Conservation (phyloP, 2,888 invertebrate genomes). For the Meiosimyza platycephala region DNA sequence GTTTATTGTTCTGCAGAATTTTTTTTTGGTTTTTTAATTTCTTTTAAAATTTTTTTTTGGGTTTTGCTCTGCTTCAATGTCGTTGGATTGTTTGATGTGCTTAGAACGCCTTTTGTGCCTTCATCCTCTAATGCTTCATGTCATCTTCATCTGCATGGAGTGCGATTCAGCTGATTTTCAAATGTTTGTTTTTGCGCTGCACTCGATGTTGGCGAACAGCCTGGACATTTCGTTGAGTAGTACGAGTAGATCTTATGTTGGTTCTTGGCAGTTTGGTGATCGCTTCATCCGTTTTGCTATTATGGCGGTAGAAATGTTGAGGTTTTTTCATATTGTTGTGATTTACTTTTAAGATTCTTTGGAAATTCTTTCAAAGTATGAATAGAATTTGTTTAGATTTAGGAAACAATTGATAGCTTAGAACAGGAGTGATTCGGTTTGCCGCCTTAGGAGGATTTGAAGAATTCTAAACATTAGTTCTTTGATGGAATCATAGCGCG, state of each 20-base stretch:
- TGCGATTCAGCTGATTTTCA: constrained; percentile 7
- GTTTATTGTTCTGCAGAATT: not conserved
- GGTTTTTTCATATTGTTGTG: constrained; percentile 30
- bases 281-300: constrained; percentile 48
- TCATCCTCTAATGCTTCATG: constrained; percentile 33
- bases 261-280: constrained; percentile 47
- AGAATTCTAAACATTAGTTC: not conserved
- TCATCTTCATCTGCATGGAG: constrained; percentile 34
- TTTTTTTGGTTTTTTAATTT: constrained; percentile 10
- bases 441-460: constrained; percentile 10
- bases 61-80: not conserved
- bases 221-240: not conserved
- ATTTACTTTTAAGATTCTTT: constrained; percentile 35
- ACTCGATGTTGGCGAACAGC: not conserved
- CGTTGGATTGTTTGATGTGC: not conserved
- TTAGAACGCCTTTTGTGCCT: constrained; percentile 34
- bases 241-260: constrained; percentile 26
- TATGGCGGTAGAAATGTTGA: constrained; percentile 37
- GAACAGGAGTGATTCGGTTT: constrained; percentile 33
- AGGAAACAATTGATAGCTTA: constrained; percentile 30
- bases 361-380: constrained; percentile 28
- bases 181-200: constrained; percentile 6
- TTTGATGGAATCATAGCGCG: constrained; percentile 1
- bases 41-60: not conserved
- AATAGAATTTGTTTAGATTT: constrained; percentile 22